Base-by-base conservation (phyloP, 1,140 invertebrate genomes). In the Ips nitidus region DNA sequence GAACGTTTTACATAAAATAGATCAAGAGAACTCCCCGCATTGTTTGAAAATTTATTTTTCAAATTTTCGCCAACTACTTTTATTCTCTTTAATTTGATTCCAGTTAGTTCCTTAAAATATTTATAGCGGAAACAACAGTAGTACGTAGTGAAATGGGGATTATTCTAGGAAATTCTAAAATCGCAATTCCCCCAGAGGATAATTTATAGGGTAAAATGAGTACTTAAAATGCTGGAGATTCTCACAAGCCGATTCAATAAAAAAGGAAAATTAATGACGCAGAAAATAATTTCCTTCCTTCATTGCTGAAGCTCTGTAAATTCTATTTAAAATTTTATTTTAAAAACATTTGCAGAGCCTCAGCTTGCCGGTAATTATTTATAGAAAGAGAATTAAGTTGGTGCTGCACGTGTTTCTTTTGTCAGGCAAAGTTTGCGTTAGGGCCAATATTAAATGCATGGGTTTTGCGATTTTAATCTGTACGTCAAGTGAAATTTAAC, bases 191-290 rank as follows among this genome's bases (percentile, higher is more conserved):
- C 6, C 22, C 7, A 22, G 2, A 50, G 45, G 45, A 50, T 50
- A 50, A 50, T 50, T 50, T 50, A 50, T 50, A 50, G 45, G 1
- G 22, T 22, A 22, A 50, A 50, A 50, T 50, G 45, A 22, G 45
- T 50, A 50, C 45, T 50, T 50, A 50, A 50, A 50, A 50, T 50
- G 45, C 45, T 50, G 22, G 45, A 50, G 45, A 50, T 50, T 50
- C 45, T 50, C 45, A 50, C 6, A 50, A 50, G 45, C 22, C 45
- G 45, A 50, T 50, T 6, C 45, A 50, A 50, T 50, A 50, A 50
- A 50, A 50, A 50, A 50, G 45, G 6, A 22, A 50, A 50, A 50
- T 50, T 50, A 50, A 50, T 50, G 45, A 22, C 45, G 45, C 45
- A 50, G 45, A 50, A 50, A 50, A 50, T 50, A 50, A 50, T 50